phyloP scores from a whole-genome alignment of 2,797 vertebrate genomes.

The Eleutherodactylus coqui region DNA sequence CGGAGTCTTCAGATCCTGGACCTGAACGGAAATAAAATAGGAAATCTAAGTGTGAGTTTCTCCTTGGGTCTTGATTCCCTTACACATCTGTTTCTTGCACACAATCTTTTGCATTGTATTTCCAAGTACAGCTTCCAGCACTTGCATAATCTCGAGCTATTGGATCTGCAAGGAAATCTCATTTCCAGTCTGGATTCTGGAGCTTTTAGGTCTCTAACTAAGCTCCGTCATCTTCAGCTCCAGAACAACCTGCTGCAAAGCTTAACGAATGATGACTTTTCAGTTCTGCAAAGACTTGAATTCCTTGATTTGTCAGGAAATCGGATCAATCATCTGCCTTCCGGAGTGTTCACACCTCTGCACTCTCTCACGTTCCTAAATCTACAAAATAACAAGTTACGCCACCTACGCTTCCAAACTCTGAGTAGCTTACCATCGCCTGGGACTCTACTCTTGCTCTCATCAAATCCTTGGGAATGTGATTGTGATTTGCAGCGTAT shows the following conservation, averaged over 20 bases:
- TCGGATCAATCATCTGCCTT: slow-evolving; percentile 71
- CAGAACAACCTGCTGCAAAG: slow-evolving; percentile 72
- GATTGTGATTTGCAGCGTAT: slow-evolving; percentile 85
- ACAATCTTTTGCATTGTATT: slow-evolving; percentile 75
- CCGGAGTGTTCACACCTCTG: slow-evolving; percentile 74
- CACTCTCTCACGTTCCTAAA: slow-evolving; percentile 77
- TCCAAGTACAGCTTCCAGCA: slow-evolving; percentile 73
- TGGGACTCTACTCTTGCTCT: slow-evolving; percentile 80
- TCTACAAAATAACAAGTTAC: slow-evolving; percentile 75
- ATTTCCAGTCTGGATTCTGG: slow-evolving; percentile 74
- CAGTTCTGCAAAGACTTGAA: slow-evolving; percentile 80
- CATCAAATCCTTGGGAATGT: slow-evolving; percentile 81
- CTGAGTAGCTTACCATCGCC: slow-evolving; percentile 79
- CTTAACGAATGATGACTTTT: slow-evolving; percentile 77
- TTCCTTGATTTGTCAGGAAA: slow-evolving; percentile 78
- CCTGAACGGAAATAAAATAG: slow-evolving; percentile 79
- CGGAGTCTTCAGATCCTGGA: slow-evolving; percentile 81
- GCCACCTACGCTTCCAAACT: slow-evolving; percentile 76
- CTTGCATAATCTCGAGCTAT: slow-evolving; percentile 77
- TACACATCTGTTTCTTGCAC: slow-evolving; percentile 75
- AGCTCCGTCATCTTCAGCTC: slow-evolving; percentile 77
- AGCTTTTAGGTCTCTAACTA: slow-evolving; percentile 76
- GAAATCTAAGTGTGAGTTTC: slow-evolving; percentile 73
- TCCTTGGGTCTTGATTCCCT: slow-evolving; percentile 75
- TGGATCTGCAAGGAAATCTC: slow-evolving; percentile 78